Evolutionary conservation across 2,113 vertebrate genomes (phyloP).

Genomic region (Nettapus auritus): DNA sequence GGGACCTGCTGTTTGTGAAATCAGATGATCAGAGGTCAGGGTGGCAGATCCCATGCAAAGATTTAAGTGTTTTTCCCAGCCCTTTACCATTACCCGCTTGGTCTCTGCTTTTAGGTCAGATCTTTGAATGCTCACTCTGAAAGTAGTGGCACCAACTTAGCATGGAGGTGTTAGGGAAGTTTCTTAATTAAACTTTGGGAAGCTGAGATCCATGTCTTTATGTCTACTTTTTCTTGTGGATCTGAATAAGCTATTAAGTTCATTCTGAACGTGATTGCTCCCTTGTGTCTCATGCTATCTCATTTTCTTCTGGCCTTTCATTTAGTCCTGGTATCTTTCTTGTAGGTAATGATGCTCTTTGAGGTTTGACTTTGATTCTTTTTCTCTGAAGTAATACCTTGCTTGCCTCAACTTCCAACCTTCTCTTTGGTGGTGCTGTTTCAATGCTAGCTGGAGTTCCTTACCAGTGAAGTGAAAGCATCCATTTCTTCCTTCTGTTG

Average conservation of each 20-base stretch:
- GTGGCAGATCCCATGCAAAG: neutral
- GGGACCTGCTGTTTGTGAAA: neutral
- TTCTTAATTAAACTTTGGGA: neutral
- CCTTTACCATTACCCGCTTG: neutral
- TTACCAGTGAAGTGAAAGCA: neutral
- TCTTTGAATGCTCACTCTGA: neutral
- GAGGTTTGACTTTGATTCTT: neutral
- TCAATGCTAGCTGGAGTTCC: neutral
- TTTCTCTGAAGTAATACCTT: neutral
- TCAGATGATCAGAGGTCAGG: neutral
- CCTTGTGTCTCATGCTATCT: neutral
- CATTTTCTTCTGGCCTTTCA: neutral
- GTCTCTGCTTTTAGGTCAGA: neutral
- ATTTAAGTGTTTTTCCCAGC: neutral
- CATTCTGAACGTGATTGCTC: neutral
- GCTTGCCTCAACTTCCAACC: neutral
- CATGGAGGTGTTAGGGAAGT: neutral
- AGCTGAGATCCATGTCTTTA: neutral
- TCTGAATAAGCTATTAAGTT: neutral
- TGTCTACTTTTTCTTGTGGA: neutral
- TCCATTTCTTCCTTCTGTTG: neutral
- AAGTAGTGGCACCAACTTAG: neutral
- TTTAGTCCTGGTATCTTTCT: neutral
- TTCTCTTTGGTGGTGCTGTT: neutral
- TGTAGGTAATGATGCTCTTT: neutral